Evolutionary conservation across 2,113 vertebrate genomes (phyloP), one percentile per base, ranked within the genome.

Genomic region (Leucosticte australis): DNA sequence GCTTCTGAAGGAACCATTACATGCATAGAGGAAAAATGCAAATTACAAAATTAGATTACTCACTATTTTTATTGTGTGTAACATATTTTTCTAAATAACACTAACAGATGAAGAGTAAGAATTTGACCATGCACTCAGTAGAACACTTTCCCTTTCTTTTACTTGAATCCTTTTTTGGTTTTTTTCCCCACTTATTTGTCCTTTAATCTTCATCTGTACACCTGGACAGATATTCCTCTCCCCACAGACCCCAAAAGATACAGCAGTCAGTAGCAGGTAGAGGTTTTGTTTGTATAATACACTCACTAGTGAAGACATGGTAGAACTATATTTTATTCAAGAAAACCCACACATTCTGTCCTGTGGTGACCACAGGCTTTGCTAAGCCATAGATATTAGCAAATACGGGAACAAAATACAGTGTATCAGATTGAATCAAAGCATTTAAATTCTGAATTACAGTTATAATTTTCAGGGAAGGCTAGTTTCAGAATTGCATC

Each of bases 311-410:
- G 86, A 89, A 94, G 76, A 92, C n/a, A 55, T 92, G 80, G 86
- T 95, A 94, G 94, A 96, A 97, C 93, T 87, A 82, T 83, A 93
- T 90, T 97, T 97, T 97, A 97, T 97, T 97, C 92, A 95, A 92
- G 95, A 97, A 97, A 97, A 94, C 86, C 90, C 93, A 96, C 93
- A 95, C 83, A 96, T 90, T 93, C 95, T 67, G 77, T 60, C 92
- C 94, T 94, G 92, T 95, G 94, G 76, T 35, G 60, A 88, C 73
- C 96, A 97, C 94, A 96, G 92, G 75, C 83, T 96, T 84, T 71
- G 92, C 88, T 97, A 95, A 92, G 76, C 90, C 93, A 96, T 78
- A 96, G 88, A 87, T 94, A 94, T 89, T 85, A 95, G 96, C 93
- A 96, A 97, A 94, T 78, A 97, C 44, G 68, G 86, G 75, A 96